Percentiles rank a stretch among this genome's conserved stretches.
These are phyloP conservation scores for Megaleporinus macrocephalus DNA, from an alignment of 2,113 vertebrate species.

Conservation along the genomic window DNA sequence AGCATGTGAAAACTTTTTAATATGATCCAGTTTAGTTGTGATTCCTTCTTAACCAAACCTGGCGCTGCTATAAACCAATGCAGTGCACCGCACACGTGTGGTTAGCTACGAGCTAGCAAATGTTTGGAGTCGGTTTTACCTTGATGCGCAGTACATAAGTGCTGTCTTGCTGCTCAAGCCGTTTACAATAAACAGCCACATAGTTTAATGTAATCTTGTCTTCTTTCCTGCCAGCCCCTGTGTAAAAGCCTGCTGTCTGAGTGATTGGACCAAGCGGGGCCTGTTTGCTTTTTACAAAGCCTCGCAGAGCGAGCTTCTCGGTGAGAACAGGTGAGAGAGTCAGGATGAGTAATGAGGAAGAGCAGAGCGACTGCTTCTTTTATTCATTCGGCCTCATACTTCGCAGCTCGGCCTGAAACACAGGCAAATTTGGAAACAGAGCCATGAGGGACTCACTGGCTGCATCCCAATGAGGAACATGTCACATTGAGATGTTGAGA, in stretches of 20 bases:
- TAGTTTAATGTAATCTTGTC: slow-evolving; percentile 12
- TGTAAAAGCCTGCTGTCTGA: not conserved
- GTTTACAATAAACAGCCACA: slow-evolving; percentile 6
- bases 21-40: not conserved
- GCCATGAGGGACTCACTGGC: slow-evolving; percentile 58
- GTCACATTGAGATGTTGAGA: slow-evolving; percentile 34
- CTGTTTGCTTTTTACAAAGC: slow-evolving; percentile 3
- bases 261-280: slow-evolving; percentile 4
- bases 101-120: not conserved
- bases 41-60: not conserved
- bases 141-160: not conserved
- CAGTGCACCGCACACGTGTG: not conserved
- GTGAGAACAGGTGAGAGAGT: slow-evolving; percentile 31
- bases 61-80: not conserved
- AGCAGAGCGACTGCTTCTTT: slow-evolving; percentile 59
- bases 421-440: slow-evolving; percentile 68
- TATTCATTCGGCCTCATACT: slow-evolving; percentile 65
- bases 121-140: not conserved
- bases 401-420: slow-evolving; percentile 58
- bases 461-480: slow-evolving; percentile 55
- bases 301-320: slow-evolving; percentile 3
- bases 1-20: not conserved
- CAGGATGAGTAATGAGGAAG: slow-evolving; percentile 44
- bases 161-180: not conserved
- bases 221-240: not conserved